Evolutionary conservation across 2,888 invertebrate genomes (phyloP).

Genomic region (Spisula subtruncata): DNA sequence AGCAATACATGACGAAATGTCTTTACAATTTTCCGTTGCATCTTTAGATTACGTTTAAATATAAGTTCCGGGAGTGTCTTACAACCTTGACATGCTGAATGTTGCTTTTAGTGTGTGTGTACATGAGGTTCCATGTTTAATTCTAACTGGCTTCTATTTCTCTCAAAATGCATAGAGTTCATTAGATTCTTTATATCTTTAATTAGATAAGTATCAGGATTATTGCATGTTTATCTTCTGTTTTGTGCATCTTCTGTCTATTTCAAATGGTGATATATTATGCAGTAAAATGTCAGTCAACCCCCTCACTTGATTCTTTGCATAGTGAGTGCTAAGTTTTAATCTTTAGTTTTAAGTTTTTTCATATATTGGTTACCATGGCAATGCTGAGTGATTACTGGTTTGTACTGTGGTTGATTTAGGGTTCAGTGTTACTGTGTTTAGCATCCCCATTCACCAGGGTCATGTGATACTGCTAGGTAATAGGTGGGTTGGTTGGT

Average conservation of each 20-base stretch:
- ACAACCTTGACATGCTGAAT: not conserved
- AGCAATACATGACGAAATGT: too few species aligned
- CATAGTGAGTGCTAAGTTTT: not conserved
- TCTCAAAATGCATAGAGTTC: constrained; percentile 1
- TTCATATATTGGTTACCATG: constrained; percentile 11
- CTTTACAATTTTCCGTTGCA: not conserved
- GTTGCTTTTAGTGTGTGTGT: not conserved
- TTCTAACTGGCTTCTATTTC: constrained; percentile 10
- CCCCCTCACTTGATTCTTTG: not conserved
- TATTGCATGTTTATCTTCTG: constrained; percentile 15
- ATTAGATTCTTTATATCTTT: constrained; percentile 19
- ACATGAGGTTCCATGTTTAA: not conserved
- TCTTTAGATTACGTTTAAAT: not conserved
- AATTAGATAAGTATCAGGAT: constrained; percentile 23
- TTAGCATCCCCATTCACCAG: not conserved
- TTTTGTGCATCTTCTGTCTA: not conserved
- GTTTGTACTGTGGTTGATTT: not conserved
- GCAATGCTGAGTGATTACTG: not conserved
- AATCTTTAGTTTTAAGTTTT: not conserved
- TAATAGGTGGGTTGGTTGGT: not conserved
- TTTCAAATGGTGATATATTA: constrained; percentile 1
- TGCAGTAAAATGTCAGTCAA: constrained; percentile 18
- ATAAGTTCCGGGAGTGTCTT: not conserved
- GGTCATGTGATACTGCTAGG: not conserved
- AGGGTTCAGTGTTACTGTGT: not conserved